Base-by-base conservation (phyloP, 2,888 invertebrate species). In the Polydrusus tereticollis region DNA sequence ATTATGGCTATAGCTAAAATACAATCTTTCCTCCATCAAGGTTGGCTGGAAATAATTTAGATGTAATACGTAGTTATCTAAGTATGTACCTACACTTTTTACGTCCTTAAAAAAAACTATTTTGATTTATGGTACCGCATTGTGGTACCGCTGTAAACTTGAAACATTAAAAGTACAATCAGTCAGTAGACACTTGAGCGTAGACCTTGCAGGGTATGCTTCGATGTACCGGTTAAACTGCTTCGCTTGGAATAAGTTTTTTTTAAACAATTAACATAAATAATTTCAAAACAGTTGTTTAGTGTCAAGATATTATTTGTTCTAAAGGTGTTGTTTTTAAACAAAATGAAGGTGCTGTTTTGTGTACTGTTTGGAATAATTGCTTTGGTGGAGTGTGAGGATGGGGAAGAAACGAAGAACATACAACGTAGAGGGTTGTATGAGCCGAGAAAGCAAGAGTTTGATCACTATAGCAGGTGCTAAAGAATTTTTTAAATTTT, bases 21-120 rank as follows among this genome's bases (percentile, higher is more conserved):
- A n/a, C n/a, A n/a, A n/a, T n/a, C n/a, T n/a, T n/a, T n/a, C n/a
- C n/a, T n/a, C n/a, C n/a, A n/a, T n/a, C n/a, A n/a, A n/a, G n/a
- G n/a, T n/a, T n/a, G n/a, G n/a, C n/a, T 7, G 33, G 33, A 5
- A 38, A 38, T 38, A 38, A 26, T 7, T 26, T 26, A 26, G 26
- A 26, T 7, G 26, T 7, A 38, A n/a, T 38, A 4, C 12, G 38
- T n/a, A 38, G 1, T 16, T 1, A 0, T 16, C 16, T 1, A 16
- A 41, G 16, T 41, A 41, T 14, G 7, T 41, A 2, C 1, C 18
- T 43, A 20, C 1, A 45, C 20, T 20, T 45, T 3, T 20, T 33
- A 57, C 36, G 57, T 58, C 38, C 58, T 58, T 23, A 41, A 38
- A 58, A 58, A 58, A 58, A 16, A n/a, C 3, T 38, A 38, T 41